A percentile compares a stretch with the other conserved stretches of the same genome.
Evolutionary conservation across 2,797 vertebrate genomes (phyloP).

Genomic region (Oreochromis mossambicus): DNA sequence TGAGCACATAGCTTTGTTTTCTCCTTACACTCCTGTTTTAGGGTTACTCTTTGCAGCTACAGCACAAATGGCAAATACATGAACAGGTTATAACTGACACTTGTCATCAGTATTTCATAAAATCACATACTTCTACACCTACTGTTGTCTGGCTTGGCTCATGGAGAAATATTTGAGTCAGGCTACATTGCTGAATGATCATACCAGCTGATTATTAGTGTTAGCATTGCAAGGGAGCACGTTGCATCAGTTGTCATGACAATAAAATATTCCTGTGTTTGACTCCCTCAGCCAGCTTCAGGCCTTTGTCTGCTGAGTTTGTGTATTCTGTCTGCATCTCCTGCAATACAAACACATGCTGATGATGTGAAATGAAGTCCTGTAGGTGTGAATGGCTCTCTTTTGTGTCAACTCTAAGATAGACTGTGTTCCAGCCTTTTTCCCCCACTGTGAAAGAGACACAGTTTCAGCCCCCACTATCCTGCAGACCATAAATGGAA

Average conservation of each 20-base stretch:
- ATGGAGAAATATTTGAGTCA: background rate
- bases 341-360: background rate
- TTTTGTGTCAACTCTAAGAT: background rate
- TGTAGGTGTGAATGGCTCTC: background rate
- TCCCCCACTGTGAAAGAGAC: background rate
- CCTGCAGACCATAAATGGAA: accelerated
- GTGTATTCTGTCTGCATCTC: background rate
- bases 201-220: background rate
- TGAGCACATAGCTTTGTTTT: conserved; percentile 49
- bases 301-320: background rate
- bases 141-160: background rate
- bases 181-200: background rate
- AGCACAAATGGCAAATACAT: background rate
- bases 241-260: accelerated
- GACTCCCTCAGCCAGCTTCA: background rate
- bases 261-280: background rate
- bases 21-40: background rate
- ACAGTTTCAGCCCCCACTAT: background rate
- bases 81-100: accelerated
- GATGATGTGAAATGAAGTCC: background rate
- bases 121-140: background rate
- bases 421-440: background rate
- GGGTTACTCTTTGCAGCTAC: background rate
- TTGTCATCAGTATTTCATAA: accelerated
- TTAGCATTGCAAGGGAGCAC: background rate